A percentile compares a stretch with the other conserved stretches of the same genome.
These are phyloP conservation scores for Calephelis perditalis DNA, from an alignment of 2,888 invertebrate genomes.

Conservation along the genomic window DNA sequence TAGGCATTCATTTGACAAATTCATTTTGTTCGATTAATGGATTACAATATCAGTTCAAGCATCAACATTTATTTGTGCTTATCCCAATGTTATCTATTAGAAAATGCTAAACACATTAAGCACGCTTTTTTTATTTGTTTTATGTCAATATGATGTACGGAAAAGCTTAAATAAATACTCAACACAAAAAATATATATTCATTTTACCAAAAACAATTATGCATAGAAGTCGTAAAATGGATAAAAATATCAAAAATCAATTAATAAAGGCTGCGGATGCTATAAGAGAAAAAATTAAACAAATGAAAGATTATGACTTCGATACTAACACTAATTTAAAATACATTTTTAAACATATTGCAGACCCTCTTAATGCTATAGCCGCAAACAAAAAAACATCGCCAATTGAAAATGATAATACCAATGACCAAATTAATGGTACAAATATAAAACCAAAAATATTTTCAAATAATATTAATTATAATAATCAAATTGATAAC, in stretches of 20 bases:
- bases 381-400: background rate
- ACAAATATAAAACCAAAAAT: too few species aligned
- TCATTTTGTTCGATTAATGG: background rate
- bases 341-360: slow-evolving; percentile 3
- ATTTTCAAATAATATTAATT: too few species aligned
- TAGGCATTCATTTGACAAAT: slow-evolving; percentile 5
- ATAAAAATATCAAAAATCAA: slow-evolving; percentile 12
- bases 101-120: too few species aligned
- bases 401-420: too few species aligned
- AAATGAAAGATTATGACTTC: slow-evolving; percentile 11
- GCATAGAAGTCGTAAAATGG: background rate
- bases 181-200: background rate
- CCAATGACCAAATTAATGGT: too few species aligned
- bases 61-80: too few species aligned
- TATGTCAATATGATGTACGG: too few species aligned
- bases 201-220: too few species aligned
- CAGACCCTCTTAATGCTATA: background rate
- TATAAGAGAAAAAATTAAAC: slow-evolving; percentile 16
- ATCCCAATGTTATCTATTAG: too few species aligned
- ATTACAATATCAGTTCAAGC: too few species aligned
- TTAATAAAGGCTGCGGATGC: slow-evolving; percentile 15
- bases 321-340: background rate
- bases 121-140: too few species aligned
- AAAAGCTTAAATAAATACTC: background rate
- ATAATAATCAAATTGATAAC: too few species aligned